Base-by-base conservation (phyloP, 64 coral and sea anemone genomes). In the Trachythela sp. region DNA sequence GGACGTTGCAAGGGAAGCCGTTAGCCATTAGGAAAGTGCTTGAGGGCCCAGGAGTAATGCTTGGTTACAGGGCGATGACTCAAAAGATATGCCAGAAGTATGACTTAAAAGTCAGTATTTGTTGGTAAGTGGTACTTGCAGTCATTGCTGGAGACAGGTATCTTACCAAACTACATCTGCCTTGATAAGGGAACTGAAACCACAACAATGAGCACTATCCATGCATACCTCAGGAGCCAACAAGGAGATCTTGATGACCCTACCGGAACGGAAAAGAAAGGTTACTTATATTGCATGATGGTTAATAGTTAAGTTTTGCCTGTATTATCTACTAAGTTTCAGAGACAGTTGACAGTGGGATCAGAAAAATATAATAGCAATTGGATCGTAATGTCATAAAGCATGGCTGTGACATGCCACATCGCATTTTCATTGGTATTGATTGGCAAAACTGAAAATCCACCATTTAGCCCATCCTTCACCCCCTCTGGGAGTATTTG, bases 281-380 rank as follows among this genome's bases (percentile, higher is more conserved):
- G n/a, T n/a, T n/a, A n/a, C n/a, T n/a, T n/a, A 71, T 71, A 33
- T 45, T 88, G 10, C 71, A 40, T 88, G 60, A 58, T 2, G 58
- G 36, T 72, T 88, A 56, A 76, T 40, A 88, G 71, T 88, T 58
- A 88, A 37, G 64, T 88, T 41, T 48, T 54, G 26, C 39, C n/a
- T n/a, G n/a, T n/a, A 59, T 20, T 26, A 37, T 64, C 26, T 1
- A 20, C 26, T 18, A 64, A 64, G 5, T 64, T 27, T 52, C 9
- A 49, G 48, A 49, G 22, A 11, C 13, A 52, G 22, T 52, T 52
- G 49, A 15, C 49, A 15, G 49, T 52, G 49, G 13, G 13, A 8
- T 52, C 22, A 20, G 13, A 15, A 52, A 52, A 52, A 1, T 20
- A 52, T 2, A 1, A 11, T 8, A 52, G 49, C 49, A 52, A 52